Conservation (phyloP, 2,797 vertebrate genomes). For the Catamblyrhynchus diadema region DNA sequence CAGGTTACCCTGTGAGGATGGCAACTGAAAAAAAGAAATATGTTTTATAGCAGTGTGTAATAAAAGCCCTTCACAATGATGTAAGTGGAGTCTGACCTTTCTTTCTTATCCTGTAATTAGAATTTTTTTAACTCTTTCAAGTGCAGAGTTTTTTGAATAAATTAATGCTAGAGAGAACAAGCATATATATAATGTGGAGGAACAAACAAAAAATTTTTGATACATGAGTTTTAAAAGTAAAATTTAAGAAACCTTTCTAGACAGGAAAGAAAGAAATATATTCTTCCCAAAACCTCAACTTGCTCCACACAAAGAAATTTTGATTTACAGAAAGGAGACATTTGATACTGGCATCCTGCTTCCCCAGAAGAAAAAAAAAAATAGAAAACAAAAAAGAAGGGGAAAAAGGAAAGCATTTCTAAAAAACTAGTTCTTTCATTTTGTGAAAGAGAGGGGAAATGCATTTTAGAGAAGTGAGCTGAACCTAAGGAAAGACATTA, state of each 20-base stretch:
- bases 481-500: constrained; percentile 37
- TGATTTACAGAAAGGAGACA: not conserved
- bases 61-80: constrained; percentile 69
- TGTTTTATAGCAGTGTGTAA: constrained; percentile 63
- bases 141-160: constrained; percentile 47
- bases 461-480: constrained; percentile 1
- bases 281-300: constrained; percentile 5
- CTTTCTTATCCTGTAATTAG: constrained; percentile 70
- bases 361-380: not conserved
- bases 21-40: constrained; percentile 62
- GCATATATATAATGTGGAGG: not conserved
- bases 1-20: constrained; percentile 58
- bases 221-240: not conserved
- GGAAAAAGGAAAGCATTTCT: not conserved
- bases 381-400: not conserved
- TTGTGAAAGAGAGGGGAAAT: not conserved
- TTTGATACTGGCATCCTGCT: not conserved
- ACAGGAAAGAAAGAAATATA: not conserved
- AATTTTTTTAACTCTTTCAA: constrained; percentile 72
- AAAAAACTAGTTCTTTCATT: not conserved
- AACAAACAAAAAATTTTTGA: not conserved
- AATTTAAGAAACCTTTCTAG: not conserved
- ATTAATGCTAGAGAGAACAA: constrained; percentile 19
- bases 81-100: constrained; percentile 70
- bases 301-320: not conserved